Base-by-base conservation (phyloP, 2,888 invertebrate species). In the Agelastica alni region DNA sequence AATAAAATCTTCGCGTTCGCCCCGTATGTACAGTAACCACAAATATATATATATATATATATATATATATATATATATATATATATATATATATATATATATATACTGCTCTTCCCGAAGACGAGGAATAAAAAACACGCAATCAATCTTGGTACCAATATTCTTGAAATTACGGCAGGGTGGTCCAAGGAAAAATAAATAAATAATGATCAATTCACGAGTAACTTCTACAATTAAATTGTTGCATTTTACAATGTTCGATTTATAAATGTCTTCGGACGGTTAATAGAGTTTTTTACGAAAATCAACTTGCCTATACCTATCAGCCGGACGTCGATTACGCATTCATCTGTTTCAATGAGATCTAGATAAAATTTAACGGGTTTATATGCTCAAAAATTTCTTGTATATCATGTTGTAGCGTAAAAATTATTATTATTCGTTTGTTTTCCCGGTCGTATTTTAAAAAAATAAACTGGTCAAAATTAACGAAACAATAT, bases 161-260 rank as follows among this genome's bases (percentile, higher is more conserved):
- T n/a, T n/a, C n/a, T n/a, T n/a, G n/a, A 14, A 37, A 37, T 4
- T 17, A 20, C 4, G 2, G 30, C 30, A 16, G 16, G 47, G 47
- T 47, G 47, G 47, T 47, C 47, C 32, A n/a, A n/a, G n/a, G 2
- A 18, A 13, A 47, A 47, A 12, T 37, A 26, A 5, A 28, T n/a
- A n/a, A n/a, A n/a, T n/a, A 47, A 47, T 47, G 46, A 47, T 47
- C 20, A 47, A 47, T 47, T 28, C 36, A 13, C 37, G 39, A 26
- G 3, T 16, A 47, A 47, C 10, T 37, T 47, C 13, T 37, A 28
- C 47, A 37, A 47, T 47, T 47, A 47, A 37, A 47, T 47, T 30
- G 37, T 47, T 47, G 39, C 30, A n/a, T 47, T 47, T 28, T 37
- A 3, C 17, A 17, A 28, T 30, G 47, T 2, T 30, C 47, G 16